Base-by-base conservation (phyloP, 1,140 invertebrate species). In the Cydia amplana region DNA sequence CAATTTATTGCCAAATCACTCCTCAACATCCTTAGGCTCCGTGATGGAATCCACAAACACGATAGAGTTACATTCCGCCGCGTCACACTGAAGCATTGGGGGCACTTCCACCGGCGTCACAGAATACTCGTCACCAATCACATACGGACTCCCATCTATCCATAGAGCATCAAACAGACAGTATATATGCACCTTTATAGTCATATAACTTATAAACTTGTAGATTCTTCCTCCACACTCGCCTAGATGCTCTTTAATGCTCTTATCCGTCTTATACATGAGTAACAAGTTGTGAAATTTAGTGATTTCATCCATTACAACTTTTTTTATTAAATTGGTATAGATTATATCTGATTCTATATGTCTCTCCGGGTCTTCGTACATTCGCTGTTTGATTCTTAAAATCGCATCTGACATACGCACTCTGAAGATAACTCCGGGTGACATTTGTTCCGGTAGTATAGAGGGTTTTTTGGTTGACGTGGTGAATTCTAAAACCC, bases 131-230 rank as follows among this genome's bases (percentile, higher is more conserved):
- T 92, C 91, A 0, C 91, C 91, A 6, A 92, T 91, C n/a, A 92
- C 89, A 40, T 92, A 92, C 0, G 91, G 91, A 36, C 88, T 92
- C 0, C 91, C 91, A 70, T 92, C 91, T 16, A 92, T 91, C 91
- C 91, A 92, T 2, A 92, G 63, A 0, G 91, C 86, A 43, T 92
- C 91, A 25, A 92, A 92, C 6, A 92, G 70, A 64, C 91, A 92
- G 25, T 92, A 92, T 1, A 92, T 92, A 75, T 92, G 90, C 0
- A 92, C 90, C 74, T 90, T 92, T 1, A 92, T 91, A 0, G 88
- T 92, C 91, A 91, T 91, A 36, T 91, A 92, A 74, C 88, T 91
- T 9, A 92, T 92, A 40, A 92, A 92, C 16, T 92, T 92, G 73
- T 91, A 93, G 3, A 93, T 91, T 6, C 91, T 80, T 0, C 90